Percentiles rank a stretch among this genome's conserved stretches.
Evolutionary conservation across 1,140 invertebrate species (phyloP).

Genomic region (Philaenus spumarius): DNA sequence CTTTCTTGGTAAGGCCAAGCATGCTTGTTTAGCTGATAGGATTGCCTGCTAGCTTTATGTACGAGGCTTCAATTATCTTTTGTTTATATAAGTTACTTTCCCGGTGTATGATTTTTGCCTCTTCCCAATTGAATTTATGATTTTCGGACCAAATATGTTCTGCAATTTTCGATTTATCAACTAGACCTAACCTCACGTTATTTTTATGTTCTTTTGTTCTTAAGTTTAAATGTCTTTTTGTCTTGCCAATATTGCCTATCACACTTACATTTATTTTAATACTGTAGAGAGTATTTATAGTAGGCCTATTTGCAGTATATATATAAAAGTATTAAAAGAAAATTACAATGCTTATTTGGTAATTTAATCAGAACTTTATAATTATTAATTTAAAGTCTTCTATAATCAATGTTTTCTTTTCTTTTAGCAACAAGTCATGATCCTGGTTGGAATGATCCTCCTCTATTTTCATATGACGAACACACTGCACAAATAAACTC

Average conservation of each 20-base stretch:
- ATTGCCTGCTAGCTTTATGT: too few relatives aligned
- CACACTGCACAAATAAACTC: conserved; percentile 23
- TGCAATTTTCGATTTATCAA: too few relatives aligned
- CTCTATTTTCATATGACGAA: conserved; percentile 38
- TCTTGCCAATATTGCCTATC: background rate
- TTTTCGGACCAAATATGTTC: too few relatives aligned
- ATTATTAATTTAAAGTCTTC: background rate
- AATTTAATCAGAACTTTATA: background rate
- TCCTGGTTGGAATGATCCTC: conserved; percentile 47
- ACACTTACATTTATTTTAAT: background rate
- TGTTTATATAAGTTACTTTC: too few relatives aligned
- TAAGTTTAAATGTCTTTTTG: too few relatives aligned
- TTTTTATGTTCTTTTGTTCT: too few relatives aligned
- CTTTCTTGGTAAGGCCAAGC: too few relatives aligned
- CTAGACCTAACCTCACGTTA: too few relatives aligned
- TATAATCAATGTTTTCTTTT: background rate
- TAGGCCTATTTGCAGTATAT: background rate
- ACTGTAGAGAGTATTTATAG: background rate
- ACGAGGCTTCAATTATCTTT: too few relatives aligned
- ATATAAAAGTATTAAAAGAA: background rate
- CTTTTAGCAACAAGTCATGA: conserved; percentile 24
- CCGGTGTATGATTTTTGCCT: too few relatives aligned
- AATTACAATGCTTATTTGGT: background rate
- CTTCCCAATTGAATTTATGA: too few relatives aligned
- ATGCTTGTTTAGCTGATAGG: too few relatives aligned